Conservation (phyloP, 2,797 vertebrate species). For the Nannoperca australis region DNA sequence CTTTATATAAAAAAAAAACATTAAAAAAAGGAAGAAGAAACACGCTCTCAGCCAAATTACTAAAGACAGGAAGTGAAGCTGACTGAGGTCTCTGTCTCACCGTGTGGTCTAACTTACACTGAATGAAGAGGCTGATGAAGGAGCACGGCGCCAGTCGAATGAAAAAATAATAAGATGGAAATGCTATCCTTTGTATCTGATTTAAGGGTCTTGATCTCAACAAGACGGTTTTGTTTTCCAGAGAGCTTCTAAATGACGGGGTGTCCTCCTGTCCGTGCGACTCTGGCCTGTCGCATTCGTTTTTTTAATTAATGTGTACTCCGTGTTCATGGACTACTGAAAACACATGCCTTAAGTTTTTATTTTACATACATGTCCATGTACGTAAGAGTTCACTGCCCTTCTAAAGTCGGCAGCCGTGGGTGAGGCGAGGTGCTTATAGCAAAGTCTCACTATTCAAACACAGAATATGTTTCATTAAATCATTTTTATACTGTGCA, state of each 20-base stretch:
- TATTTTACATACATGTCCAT: slow-evolving; percentile 12
- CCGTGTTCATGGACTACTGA: neutral
- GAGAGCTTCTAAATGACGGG: slow-evolving; percentile 14
- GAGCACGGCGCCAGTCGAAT: neutral
- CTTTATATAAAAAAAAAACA: slow-evolving; percentile 47
- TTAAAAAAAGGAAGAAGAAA: neutral
- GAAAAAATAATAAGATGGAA: slow-evolving; percentile 38
- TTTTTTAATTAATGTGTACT: slow-evolving; percentile 7
- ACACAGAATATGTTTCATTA: neutral
- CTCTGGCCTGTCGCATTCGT: neutral
- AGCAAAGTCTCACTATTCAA: neutral
- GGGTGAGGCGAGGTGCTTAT: neutral
- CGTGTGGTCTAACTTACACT: slow-evolving; percentile 43
- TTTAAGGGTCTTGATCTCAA: slow-evolving; percentile 23
- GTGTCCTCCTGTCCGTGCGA: slow-evolving; percentile 4
- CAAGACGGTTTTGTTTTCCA: slow-evolving; percentile 8
- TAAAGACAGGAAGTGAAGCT: slow-evolving; percentile 35
- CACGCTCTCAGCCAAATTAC: slow-evolving; percentile 36
- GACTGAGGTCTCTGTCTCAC: slow-evolving; percentile 41
- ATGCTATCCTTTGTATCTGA: slow-evolving; percentile 17
- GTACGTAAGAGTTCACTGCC: neutral
- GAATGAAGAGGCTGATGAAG: slow-evolving; percentile 10
- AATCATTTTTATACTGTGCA: slow-evolving; percentile 4
- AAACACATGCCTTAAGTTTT: slow-evolving; percentile 41
- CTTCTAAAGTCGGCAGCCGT: neutral